Percentiles rank a stretch among this genome's conserved stretches.
phyloP scores from a whole-genome alignment of 2,113 vertebrate genomes.

The Phainopepla nitens region DNA sequence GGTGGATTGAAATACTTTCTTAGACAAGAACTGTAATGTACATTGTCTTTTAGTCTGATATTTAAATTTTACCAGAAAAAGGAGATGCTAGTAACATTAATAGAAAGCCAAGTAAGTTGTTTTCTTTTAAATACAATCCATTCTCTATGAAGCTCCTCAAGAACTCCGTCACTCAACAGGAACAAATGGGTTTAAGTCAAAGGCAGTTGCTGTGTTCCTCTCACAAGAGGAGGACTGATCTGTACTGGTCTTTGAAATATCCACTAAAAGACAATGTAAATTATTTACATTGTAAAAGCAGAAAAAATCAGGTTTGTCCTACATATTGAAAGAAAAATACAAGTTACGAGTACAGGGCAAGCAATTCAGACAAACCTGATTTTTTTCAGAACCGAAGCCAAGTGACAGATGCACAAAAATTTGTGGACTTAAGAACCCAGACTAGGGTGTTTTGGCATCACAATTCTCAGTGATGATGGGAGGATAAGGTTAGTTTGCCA shows the following conservation, averaged over 20 bases:
- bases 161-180: not conserved
- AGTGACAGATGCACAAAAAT: not conserved
- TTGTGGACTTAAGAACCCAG: not conserved
- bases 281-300: too few relatives aligned
- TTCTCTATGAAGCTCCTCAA: not conserved
- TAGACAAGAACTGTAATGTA: not conserved
- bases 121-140: not conserved
- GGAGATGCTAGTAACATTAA: not conserved
- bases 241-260: not conserved
- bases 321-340: not conserved
- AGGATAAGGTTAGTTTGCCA: not conserved
- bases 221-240: not conserved
- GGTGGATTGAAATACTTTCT: not conserved
- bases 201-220: not conserved
- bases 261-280: not conserved
- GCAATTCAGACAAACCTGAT: not conserved
- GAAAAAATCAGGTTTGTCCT: not conserved
- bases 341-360: not conserved
- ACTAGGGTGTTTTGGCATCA: not conserved
- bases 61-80: not conserved
- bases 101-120: not conserved
- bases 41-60: not conserved
- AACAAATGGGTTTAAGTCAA: not conserved
- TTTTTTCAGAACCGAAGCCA: not conserved
- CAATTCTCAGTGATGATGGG: not conserved